phyloP scores from a whole-genome alignment of 1,140 invertebrate species.

The Zaprionus nigranus region DNA sequence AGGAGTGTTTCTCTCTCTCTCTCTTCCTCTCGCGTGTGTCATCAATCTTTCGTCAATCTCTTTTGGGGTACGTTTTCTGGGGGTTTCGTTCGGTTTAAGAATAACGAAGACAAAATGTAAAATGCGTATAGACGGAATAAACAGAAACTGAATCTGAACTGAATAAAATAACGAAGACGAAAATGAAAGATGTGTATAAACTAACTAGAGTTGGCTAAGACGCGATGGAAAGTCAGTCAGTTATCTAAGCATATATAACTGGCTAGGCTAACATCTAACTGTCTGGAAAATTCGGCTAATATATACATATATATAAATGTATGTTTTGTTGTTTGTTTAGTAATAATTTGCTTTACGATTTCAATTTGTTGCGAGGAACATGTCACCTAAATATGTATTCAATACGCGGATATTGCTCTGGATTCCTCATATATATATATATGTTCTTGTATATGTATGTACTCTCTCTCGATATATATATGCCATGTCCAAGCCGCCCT shows the following conservation, averaged over 20 bases:
- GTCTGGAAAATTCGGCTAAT: conserved; percentile 65
- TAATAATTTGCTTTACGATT: conserved; percentile 26
- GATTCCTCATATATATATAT: conserved; percentile 51
- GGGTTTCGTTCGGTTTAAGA: conserved; percentile 14
- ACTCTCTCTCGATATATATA: conserved; percentile 22
- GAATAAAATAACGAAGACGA: conserved; percentile 26
- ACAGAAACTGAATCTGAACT: conserved; percentile 18
- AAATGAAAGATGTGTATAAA: conserved; percentile 57
- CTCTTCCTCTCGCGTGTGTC: conserved; percentile 1
- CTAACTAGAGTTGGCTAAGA: conserved; percentile 60
- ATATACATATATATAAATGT: conserved; percentile 45
- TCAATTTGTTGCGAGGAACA: conserved; percentile 68
- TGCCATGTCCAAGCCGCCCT: conserved; percentile 40
- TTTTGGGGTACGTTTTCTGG: conserved; percentile 3
- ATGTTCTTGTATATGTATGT: conserved; percentile 17
- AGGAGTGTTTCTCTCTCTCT: conserved; percentile 63
- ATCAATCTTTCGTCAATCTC: conserved; percentile 2
- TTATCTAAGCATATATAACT: conserved; percentile 22
- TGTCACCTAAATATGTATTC: conserved; percentile 83
- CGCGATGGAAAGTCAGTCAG: conserved; percentile 19
- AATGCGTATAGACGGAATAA: not conserved
- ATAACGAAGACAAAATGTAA: conserved; percentile 4
- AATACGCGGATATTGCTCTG: conserved; percentile 79
- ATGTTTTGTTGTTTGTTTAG: conserved; percentile 32
- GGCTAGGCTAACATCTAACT: conserved; percentile 15